Percentiles rank a stretch among this genome's conserved stretches.
phyloP scores from a whole-genome alignment of 1,140 invertebrate species.

The Solenopsis invicta region DNA sequence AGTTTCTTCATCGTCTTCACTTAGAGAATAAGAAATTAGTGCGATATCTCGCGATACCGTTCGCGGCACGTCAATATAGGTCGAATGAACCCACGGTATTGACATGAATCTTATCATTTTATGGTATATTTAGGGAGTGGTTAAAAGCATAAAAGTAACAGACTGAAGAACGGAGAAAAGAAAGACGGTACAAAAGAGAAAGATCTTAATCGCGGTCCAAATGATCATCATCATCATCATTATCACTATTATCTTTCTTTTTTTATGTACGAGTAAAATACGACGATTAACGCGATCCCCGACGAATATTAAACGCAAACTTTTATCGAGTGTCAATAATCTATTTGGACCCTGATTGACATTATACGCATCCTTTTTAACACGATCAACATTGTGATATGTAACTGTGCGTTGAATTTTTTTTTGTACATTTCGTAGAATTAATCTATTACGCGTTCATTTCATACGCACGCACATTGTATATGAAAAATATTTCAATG shows the following conservation, averaged over 20 bases:
- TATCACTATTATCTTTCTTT: not conserved
- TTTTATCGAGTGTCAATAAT: slow-evolving; percentile 34
- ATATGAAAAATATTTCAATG: slow-evolving; percentile 27
- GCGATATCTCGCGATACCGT: slow-evolving; percentile 31
- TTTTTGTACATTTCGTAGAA: slow-evolving; percentile 66
- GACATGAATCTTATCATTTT: slow-evolving; percentile 37
- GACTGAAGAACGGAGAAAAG: slow-evolving; percentile 41
- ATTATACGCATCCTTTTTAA: slow-evolving; percentile 36
- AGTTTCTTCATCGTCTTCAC: slow-evolving; percentile 18
- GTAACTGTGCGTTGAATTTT: slow-evolving; percentile 71
- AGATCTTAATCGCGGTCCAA: slow-evolving; percentile 78
- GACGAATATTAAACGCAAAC: slow-evolving; percentile 33
- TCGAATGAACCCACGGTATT: not conserved
- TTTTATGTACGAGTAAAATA: slow-evolving; percentile 10
- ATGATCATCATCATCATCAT: slow-evolving; percentile 58
- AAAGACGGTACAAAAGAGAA: slow-evolving; percentile 25
- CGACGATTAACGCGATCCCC: slow-evolving; percentile 21
- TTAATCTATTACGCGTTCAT: slow-evolving; percentile 21
- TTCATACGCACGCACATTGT: slow-evolving; percentile 14
- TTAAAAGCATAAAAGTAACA: slow-evolving; percentile 58
- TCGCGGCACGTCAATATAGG: slow-evolving; percentile 38
- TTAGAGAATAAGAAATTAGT: slow-evolving; percentile 29
- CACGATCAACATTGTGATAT: slow-evolving; percentile 47
- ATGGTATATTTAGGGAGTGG: slow-evolving; percentile 46
- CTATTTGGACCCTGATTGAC: slow-evolving; percentile 78